Percentiles rank a stretch among this genome's conserved stretches.
These are phyloP conservation scores for Solenopsis fugax DNA, from an alignment of 1,140 invertebrate species.

Conservation along the genomic window DNA sequence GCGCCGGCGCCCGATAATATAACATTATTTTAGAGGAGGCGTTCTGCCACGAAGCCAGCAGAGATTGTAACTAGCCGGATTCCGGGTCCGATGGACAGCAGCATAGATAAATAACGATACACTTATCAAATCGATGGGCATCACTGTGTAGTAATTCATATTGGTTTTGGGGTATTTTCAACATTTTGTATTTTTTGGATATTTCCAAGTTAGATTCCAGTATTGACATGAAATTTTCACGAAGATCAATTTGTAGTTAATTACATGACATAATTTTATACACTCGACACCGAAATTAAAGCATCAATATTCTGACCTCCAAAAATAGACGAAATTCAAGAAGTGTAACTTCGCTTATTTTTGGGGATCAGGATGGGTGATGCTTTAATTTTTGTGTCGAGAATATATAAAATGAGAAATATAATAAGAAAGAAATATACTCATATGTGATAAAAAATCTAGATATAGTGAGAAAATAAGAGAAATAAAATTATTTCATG, in stretches of 20 bases:
- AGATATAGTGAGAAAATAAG: not conserved
- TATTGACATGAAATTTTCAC: not conserved
- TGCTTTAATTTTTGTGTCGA: no score
- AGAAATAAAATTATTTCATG: not conserved
- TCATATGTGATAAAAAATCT: not conserved
- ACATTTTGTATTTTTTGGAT: no score
- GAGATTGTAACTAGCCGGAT: slow-evolving; percentile 79
- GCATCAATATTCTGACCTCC: no score
- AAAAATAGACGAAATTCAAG: no score
- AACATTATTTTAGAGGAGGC: slow-evolving; percentile 83
- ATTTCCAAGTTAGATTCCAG: not conserved
- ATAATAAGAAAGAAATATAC: not conserved
- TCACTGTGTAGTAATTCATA: slow-evolving; percentile 34
- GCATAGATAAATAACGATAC: slow-evolving; percentile 68
- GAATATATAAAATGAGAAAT: not conserved
- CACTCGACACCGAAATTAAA: no score
- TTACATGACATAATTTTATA: no score
- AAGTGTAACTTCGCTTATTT: no score
- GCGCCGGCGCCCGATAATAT: slow-evolving; percentile 76
- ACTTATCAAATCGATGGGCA: slow-evolving; percentile 36
- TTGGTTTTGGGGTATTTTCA: not conserved
- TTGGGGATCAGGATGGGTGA: no score
- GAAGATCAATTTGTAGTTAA: no score
- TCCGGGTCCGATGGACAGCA: slow-evolving; percentile 52
- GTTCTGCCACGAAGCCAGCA: slow-evolving; percentile 76